Percentiles rank a stretch among this genome's conserved stretches.
Evolutionary conservation across 2,888 invertebrate species (phyloP).

Genomic region (Synergus umbraculus): DNA sequence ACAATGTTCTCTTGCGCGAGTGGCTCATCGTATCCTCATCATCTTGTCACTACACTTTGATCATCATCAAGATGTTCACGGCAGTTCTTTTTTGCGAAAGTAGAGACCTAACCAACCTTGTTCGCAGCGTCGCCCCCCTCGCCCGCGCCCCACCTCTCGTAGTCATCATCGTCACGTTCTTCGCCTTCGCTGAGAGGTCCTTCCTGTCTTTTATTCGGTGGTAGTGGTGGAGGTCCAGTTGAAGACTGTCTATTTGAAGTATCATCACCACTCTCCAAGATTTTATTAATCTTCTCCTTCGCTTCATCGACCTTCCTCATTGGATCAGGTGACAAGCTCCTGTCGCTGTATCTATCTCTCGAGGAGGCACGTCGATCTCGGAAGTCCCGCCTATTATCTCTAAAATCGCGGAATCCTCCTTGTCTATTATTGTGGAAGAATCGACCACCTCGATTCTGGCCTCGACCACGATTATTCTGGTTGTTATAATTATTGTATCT

Average conservation of each 20-base stretch:
- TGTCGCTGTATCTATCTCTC: slow-evolving; percentile 78
- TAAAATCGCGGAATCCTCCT: slow-evolving; percentile 82
- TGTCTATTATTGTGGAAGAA: slow-evolving; percentile 74
- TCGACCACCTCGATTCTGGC: slow-evolving; percentile 64
- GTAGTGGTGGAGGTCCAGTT: slow-evolving; percentile 51
- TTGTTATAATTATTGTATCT: slow-evolving; percentile 71
- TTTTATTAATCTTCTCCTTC: slow-evolving; percentile 81
- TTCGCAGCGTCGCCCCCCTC: slow-evolving; percentile 66
- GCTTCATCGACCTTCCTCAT: slow-evolving; percentile 79
- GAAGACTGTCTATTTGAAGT: slow-evolving; percentile 42
- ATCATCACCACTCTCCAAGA: slow-evolving; percentile 77
- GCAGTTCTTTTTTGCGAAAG: slow-evolving; percentile 18
- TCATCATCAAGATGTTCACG: slow-evolving; percentile 26
- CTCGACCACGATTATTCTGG: slow-evolving; percentile 60
- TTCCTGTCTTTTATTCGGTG: slow-evolving; percentile 77
- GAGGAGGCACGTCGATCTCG: slow-evolving; percentile 81
- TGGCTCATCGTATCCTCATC: slow-evolving; percentile 44
- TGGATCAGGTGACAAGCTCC: slow-evolving; percentile 79
- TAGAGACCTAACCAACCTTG: slow-evolving; percentile 71
- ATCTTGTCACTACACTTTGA: slow-evolving; percentile 35
- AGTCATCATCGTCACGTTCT: slow-evolving; percentile 78
- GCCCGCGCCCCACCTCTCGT: slow-evolving; percentile 72
- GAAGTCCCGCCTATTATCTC: slow-evolving; percentile 81
- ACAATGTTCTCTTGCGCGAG: slow-evolving; percentile 41
- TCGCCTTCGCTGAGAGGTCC: slow-evolving; percentile 81